Conservation (phyloP, 2,113 vertebrate species). For the Pedetes capensis region DNA sequence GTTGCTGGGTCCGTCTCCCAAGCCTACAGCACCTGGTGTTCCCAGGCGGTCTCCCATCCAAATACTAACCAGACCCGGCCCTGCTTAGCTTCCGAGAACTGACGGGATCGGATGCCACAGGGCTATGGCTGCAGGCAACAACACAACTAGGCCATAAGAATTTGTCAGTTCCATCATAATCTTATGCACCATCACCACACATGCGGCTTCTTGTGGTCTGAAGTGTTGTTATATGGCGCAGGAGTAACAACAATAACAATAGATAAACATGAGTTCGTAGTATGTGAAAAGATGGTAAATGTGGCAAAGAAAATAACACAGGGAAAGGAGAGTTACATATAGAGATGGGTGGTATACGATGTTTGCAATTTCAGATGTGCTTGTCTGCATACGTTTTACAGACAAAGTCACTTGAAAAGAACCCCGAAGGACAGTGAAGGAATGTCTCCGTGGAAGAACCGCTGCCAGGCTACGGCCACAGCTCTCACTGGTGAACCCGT, state of each 20-base stretch:
- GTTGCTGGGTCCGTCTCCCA: too few relatives aligned
- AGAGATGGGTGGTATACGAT: accelerated
- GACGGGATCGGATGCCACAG: too few relatives aligned
- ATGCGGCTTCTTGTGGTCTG: not conserved
- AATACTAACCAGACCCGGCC: too few relatives aligned
- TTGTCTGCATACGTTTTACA: not conserved
- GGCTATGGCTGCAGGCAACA: too few relatives aligned
- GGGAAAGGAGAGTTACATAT: not conserved
- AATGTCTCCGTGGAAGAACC: accelerated
- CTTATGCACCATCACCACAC: not conserved
- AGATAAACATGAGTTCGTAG: not conserved
- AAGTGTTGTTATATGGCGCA: not conserved
- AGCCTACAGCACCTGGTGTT: too few relatives aligned
- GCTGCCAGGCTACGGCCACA: accelerated
- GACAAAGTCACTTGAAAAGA: not conserved
- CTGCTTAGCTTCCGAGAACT: too few relatives aligned
- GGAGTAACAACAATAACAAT: not conserved
- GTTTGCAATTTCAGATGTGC: too few relatives aligned
- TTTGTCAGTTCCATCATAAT: not conserved
- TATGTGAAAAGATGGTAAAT: not conserved
- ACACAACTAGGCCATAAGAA: not conserved
- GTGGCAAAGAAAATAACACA: not conserved
- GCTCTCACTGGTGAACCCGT: accelerated
- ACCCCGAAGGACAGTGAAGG: not conserved
- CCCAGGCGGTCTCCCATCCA: too few relatives aligned